Evolutionary conservation across 2,888 invertebrate genomes (phyloP).

Genomic region (Lamellibrachia columna): DNA sequence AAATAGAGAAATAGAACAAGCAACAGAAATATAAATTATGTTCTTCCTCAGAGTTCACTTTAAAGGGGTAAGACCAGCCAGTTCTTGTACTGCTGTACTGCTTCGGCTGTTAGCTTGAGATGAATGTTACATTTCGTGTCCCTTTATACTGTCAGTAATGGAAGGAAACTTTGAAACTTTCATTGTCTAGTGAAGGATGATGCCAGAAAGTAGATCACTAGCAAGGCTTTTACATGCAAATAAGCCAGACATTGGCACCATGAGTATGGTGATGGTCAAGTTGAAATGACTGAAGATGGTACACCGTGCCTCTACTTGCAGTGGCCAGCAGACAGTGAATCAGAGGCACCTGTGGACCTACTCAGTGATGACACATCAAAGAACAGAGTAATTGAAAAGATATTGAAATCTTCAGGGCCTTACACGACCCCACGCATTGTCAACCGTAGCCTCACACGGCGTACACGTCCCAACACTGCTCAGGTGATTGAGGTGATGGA

Average conservation of each 20-base stretch:
- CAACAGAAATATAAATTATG: too few species aligned
- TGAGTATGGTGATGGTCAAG: not conserved
- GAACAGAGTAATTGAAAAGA: not conserved
- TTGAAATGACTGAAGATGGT: not conserved
- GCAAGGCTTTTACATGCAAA: not conserved
- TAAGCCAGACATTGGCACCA: not conserved
- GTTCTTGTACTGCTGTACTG: too few species aligned
- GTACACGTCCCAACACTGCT: not conserved
- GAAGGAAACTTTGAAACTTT: not conserved
- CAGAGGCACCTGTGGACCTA: not conserved
- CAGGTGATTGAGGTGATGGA: constrained; percentile 11
- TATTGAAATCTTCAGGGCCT: not conserved
- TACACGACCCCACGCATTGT: not conserved
- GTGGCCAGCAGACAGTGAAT: not conserved
- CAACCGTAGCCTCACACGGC: not conserved
- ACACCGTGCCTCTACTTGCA: not conserved
- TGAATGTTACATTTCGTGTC: not conserved
- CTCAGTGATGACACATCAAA: constrained; percentile 11
- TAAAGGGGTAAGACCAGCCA: too few species aligned
- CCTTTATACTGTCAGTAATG: not conserved
- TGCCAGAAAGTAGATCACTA: not conserved
- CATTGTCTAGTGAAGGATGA: not conserved
- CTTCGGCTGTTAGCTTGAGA: not conserved
- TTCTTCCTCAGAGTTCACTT: too few species aligned
- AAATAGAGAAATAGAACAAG: too few species aligned